Percentiles rank a stretch among this genome's conserved stretches.
Conservation (phyloP, 2,113 vertebrate species). For the Himantopus leucocephalus region DNA sequence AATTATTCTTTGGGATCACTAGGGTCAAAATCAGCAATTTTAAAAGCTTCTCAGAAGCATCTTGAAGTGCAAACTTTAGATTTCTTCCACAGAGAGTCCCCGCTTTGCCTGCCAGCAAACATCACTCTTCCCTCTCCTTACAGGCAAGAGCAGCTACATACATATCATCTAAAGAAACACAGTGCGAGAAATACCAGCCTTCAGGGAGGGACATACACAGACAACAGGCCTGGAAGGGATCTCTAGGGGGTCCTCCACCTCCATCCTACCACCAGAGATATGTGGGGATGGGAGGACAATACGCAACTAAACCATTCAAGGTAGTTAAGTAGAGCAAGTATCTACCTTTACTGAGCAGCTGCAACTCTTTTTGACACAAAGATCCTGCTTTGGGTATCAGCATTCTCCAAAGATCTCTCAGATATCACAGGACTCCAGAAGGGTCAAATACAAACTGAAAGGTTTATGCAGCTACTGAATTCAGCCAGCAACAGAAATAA, state of each 20-base stretch:
- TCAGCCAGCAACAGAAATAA: neutral
- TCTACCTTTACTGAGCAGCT: neutral
- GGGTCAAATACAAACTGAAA: neutral
- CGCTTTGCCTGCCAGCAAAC: neutral
- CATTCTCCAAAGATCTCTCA: neutral
- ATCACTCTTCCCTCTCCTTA: neutral
- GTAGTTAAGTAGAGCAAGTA: neutral
- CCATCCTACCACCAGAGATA: neutral
- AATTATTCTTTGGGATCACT: slow-evolving; percentile 23
- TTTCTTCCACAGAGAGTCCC: neutral
- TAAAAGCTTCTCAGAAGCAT: neutral
- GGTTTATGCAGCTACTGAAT: neutral
- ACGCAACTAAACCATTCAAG: neutral
- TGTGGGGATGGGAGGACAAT: neutral
- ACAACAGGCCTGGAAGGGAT: neutral
- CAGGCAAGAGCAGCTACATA: neutral
- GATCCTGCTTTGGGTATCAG: neutral
- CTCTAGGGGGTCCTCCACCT: neutral
- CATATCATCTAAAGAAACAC: neutral
- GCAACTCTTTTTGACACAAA: neutral
- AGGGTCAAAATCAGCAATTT: slow-evolving; percentile 38
- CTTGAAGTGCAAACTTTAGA: neutral
- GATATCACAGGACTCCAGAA: neutral
- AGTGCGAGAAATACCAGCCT: neutral
- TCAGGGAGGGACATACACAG: neutral